phyloP scores from a whole-genome alignment of 1,140 invertebrate species.

The Meloidogyne floridensis region DNA sequence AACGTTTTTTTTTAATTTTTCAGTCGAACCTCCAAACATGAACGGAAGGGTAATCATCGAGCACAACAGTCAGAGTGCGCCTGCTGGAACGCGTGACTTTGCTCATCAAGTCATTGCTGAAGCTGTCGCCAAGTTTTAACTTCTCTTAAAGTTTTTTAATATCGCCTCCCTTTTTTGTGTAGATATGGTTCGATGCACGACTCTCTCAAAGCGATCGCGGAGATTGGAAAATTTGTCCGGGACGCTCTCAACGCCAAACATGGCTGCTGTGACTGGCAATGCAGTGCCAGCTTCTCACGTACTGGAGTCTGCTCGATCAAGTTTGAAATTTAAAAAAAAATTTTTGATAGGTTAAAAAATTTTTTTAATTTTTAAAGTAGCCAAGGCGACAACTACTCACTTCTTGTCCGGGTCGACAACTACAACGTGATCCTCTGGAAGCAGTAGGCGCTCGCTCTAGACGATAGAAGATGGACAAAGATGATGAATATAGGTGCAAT shows the following conservation, averaged over 20 bases:
- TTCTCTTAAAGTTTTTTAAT: not conserved
- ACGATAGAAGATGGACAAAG: not conserved
- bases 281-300: not conserved
- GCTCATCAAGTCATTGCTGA: conserved; percentile 5
- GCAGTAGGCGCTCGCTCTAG: not conserved
- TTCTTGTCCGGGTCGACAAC: not conserved
- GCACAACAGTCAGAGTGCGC: not conserved
- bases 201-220: not conserved
- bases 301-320: not conserved
- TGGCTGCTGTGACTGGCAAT: not conserved
- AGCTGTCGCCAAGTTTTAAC: not conserved
- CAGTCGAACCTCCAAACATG: too few species aligned
- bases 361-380: not conserved
- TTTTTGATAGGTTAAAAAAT: not conserved
- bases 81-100: not conserved
- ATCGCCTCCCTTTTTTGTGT: not conserved
- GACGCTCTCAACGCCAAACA: not conserved
- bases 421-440: conserved; percentile 2
- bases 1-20: too few species aligned
- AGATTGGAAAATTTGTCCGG: not conserved
- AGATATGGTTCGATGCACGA: not conserved
- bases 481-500: not conserved
- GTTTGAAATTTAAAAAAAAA: not conserved
- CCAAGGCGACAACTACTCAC: not conserved
- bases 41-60: not conserved